phyloP scores from a whole-genome alignment of 2,113 vertebrate genomes.

The Neolamprologus ventralis region DNA sequence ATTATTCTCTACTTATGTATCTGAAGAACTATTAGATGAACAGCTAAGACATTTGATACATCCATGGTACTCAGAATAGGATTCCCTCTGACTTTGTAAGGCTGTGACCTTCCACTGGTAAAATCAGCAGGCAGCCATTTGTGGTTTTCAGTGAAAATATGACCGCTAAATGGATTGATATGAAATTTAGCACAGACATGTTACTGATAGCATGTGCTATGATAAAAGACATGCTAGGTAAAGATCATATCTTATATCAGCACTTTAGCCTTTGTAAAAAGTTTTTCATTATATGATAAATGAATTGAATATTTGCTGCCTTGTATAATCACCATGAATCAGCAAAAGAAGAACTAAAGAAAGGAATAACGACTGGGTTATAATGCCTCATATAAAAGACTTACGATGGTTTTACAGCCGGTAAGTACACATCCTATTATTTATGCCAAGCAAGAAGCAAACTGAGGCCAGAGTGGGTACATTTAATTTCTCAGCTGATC shows the following conservation, averaged over 20 bases:
- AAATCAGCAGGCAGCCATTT: not conserved
- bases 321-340: not conserved
- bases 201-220: not conserved
- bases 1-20: not conserved
- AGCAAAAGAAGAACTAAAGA: not conserved
- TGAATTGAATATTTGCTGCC: not conserved
- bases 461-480: constrained; percentile 25
- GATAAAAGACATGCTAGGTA: not conserved
- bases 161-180: not conserved
- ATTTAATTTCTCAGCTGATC: constrained; percentile 64
- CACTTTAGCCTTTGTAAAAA: not conserved
- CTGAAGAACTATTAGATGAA: not conserved
- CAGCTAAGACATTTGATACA: not conserved
- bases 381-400: constrained; percentile 17
- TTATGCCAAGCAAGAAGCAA: constrained; percentile 42
- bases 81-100: not conserved
- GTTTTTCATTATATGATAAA: not conserved
- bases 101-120: not conserved
- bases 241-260: not conserved
- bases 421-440: constrained; percentile 30
- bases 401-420: constrained; percentile 18
- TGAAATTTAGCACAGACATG: not conserved
- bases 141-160: not conserved
- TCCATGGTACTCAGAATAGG: not conserved
- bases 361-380: not conserved